phyloP scores from a whole-genome alignment of 2,113 vertebrate species.

The Protobothrops mucrosquamatus region DNA sequence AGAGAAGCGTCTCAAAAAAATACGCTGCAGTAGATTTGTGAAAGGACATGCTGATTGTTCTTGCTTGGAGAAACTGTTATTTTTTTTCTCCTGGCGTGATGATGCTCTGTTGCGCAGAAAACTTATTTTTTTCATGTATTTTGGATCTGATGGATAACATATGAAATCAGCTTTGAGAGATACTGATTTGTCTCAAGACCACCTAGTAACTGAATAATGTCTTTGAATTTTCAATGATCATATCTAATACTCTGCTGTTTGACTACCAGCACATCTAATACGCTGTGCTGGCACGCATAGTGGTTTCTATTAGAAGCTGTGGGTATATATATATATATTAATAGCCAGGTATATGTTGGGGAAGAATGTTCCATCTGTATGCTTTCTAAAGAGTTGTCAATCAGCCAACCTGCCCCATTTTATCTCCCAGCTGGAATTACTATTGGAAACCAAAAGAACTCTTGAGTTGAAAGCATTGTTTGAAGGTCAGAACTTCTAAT shows the following conservation, averaged over 20 bases:
- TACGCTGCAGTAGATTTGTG: background rate
- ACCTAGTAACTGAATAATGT: background rate
- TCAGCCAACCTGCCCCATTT: slow-evolving; percentile 50
- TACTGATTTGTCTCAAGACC: background rate
- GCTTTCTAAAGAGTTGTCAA: slow-evolving; percentile 49
- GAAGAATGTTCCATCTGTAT: slow-evolving; percentile 35
- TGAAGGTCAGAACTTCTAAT: slow-evolving; percentile 60
- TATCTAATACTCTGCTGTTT: slow-evolving; percentile 15
- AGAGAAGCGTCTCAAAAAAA: background rate
- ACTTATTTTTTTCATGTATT: background rate
- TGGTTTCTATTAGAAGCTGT: slow-evolving; percentile 35
- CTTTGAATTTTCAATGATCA: slow-evolving; percentile 5
- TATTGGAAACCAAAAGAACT: slow-evolving; percentile 53
- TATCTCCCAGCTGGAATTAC: slow-evolving; percentile 59
- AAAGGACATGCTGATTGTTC: background rate
- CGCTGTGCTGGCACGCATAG: slow-evolving; percentile 35
- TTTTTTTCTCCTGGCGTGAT: background rate
- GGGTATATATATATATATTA: background rate
- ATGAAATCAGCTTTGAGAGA: background rate
- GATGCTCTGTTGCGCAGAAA: background rate
- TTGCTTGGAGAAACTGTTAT: background rate
- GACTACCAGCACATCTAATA: slow-evolving; percentile 29
- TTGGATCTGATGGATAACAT: background rate
- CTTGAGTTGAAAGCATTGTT: slow-evolving; percentile 57
- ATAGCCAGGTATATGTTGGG: slow-evolving; percentile 1